phyloP scores from a whole-genome alignment of 2,888 invertebrate genomes.

The Rhogogaster chlorosoma region DNA sequence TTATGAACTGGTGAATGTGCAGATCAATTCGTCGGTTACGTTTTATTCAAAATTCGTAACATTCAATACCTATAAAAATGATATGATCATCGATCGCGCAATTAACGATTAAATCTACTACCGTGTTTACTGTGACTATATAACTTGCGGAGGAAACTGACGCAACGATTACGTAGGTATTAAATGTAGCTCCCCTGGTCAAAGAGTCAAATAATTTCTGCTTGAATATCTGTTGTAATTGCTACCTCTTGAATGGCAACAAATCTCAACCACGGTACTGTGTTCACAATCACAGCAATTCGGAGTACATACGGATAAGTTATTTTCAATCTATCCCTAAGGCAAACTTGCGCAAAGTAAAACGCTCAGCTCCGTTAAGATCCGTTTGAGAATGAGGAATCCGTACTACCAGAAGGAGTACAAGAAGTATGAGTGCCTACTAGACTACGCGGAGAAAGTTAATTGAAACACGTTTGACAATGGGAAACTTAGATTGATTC shows the following conservation, averaged over 20 bases:
- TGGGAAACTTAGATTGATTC: constrained; percentile 52
- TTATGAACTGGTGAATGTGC: constrained; percentile 16
- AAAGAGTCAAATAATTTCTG: constrained; percentile 33
- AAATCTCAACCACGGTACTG: not conserved
- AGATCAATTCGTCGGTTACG: not conserved
- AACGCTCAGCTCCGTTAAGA: not conserved
- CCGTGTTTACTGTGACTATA: constrained; percentile 10
- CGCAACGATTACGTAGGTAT: constrained; percentile 37
- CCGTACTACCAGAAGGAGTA: constrained; percentile 9
- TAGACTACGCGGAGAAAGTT: constrained; percentile 29
- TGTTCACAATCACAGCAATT: constrained; percentile 24
- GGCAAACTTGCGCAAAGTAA: not conserved
- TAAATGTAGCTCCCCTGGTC: constrained; percentile 32
- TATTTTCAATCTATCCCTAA: constrained; percentile 1
- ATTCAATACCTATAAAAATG: constrained; percentile 14
- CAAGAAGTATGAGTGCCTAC: not conserved
- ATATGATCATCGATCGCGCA: constrained; percentile 33
- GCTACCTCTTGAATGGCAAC: constrained; percentile 11
- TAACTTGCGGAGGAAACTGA: constrained; percentile 26
- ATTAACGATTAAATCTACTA: constrained; percentile 35
- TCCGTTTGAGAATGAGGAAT: constrained; percentile 20
- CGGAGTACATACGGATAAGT: not conserved
- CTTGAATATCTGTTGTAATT: constrained; percentile 9
- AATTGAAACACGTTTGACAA: constrained; percentile 53
- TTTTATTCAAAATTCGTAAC: constrained; percentile 1